phyloP scores from a whole-genome alignment of 2,888 invertebrate genomes.

The Encarsia formosa region DNA sequence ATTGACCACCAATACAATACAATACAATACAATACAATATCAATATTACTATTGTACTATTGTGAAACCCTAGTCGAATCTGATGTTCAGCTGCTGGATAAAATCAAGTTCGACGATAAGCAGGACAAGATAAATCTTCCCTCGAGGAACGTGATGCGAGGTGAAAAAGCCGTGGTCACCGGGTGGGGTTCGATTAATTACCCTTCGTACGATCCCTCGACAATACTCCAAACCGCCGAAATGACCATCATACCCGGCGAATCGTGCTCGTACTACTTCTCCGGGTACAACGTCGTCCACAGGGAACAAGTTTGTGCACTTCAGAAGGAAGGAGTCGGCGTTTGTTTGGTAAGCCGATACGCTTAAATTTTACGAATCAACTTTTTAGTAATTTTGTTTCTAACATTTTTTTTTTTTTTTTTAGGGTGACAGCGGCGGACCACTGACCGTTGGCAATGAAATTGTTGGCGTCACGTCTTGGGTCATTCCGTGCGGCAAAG shows the following conservation, averaged over 20 bases:
- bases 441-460: too few species aligned
- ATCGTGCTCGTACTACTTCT: not conserved
- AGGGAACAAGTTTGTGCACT: constrained; percentile 2
- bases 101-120: not conserved
- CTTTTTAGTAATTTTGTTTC: too few species aligned
- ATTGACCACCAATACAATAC: too few species aligned
- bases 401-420: too few species aligned
- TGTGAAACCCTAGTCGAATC: too few species aligned
- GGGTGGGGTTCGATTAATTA: constrained; percentile 7
- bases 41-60: too few species aligned
- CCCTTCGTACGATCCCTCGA: not conserved
- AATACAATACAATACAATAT: too few species aligned
- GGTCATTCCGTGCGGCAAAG: too few species aligned
- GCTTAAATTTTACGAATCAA: too few species aligned
- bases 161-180: not conserved
- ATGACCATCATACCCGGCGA: not conserved
- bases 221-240: not conserved
- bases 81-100: not conserved
- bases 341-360: constrained; percentile 4
- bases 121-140: not conserved
- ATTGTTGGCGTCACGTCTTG: too few species aligned
- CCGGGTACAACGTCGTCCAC: not conserved
- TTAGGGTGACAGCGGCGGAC: too few species aligned
- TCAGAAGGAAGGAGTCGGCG: not conserved
- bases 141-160: not conserved